Evolutionary conservation across 1,140 invertebrate species (phyloP).

Genomic region (Pemphigus obesinymphae): DNA sequence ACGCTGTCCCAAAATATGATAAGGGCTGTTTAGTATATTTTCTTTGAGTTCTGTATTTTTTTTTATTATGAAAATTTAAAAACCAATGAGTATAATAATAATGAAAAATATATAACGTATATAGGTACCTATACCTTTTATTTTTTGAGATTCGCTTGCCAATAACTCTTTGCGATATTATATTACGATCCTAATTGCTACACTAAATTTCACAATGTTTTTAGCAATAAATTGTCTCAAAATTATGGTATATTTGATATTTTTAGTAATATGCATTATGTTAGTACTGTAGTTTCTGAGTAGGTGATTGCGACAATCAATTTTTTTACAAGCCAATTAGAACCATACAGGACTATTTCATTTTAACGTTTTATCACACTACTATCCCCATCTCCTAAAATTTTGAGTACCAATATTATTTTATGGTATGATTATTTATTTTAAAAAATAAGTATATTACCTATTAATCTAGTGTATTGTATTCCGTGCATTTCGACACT

Average conservation of each 20-base stretch:
- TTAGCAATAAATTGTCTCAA: not conserved
- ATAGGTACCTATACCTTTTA: not conserved
- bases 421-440: not conserved
- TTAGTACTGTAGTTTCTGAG: slow-evolving; percentile 2
- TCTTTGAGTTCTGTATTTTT: not conserved
- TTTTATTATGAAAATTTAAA: too few species aligned
- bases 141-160: not conserved
- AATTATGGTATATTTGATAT: not conserved
- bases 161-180: not conserved
- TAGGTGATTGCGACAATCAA: not conserved
- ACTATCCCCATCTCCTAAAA: not conserved
- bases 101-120: not conserved
- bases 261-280: not conserved
- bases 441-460: not conserved
- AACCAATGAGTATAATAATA: too few species aligned
- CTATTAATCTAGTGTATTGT: not conserved
- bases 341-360: not conserved
- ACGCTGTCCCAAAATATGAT: not conserved
- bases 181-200: not conserved
- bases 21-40: not conserved
- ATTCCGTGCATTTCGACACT: not conserved
- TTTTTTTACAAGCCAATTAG: not conserved
- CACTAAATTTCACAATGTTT: not conserved
- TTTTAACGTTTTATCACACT: not conserved
- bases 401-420: not conserved